A percentile compares a stretch with the other conserved stretches of the same genome.
Evolutionary conservation across 2,888 invertebrate species (phyloP).

Genomic region (Ochlodes sylvanus): DNA sequence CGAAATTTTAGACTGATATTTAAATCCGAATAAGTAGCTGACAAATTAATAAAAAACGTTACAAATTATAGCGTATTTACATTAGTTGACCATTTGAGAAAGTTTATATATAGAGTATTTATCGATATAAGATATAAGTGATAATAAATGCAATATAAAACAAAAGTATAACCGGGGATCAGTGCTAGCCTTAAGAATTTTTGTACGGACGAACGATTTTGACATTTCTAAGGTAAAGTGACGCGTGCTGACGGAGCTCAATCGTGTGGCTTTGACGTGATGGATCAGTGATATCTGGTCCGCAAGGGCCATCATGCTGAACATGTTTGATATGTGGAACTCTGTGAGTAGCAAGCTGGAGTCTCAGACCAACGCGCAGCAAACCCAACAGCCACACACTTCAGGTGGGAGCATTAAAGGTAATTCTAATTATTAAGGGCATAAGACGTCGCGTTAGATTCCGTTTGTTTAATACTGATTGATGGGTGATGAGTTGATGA

Average conservation of each 20-base stretch:
- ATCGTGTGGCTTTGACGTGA: conserved; percentile 48
- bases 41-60: conserved; percentile 50
- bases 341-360: conserved; percentile 91
- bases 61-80: conserved; percentile 79
- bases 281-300: conserved; percentile 58
- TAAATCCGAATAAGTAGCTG: conserved; percentile 75
- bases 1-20: conserved; percentile 85
- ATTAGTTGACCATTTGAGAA: conserved; percentile 84
- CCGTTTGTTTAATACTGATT: too few species aligned
- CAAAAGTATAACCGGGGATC: conserved; percentile 77
- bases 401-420: conserved; percentile 94
- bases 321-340: conserved; percentile 94
- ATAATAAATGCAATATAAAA: conserved; percentile 58
- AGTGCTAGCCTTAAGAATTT: conserved; percentile 77
- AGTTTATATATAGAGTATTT: conserved; percentile 72
- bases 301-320: conserved; percentile 75
- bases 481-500: too few species aligned
- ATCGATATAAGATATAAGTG: conserved; percentile 60
- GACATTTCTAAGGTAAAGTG: conserved; percentile 63
- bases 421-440: conserved; percentile 68
- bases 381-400: conserved; percentile 90
- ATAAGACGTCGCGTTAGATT: too few species aligned
- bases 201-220: conserved; percentile 73
- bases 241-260: conserved; percentile 59
- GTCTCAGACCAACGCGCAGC: conserved; percentile 86